These are phyloP conservation scores for Apostichopus leukothele DNA, from an alignment of 53 echinoderm and acorn worm species.

Conservation along the genomic window DNA sequence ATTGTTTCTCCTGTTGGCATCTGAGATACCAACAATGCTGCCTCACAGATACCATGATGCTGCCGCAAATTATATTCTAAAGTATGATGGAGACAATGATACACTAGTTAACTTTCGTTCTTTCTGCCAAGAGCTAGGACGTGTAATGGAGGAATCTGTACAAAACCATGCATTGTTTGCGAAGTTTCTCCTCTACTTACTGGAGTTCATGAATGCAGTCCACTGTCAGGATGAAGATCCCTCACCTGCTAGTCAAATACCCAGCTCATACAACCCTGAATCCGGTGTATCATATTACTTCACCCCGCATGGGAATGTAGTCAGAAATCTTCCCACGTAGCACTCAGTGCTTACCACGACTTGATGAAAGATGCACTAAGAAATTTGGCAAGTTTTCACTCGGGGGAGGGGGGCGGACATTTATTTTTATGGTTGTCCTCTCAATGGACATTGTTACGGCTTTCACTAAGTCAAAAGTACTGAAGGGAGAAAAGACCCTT, in stretches of 20 bases:
- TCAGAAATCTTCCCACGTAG: neutral
- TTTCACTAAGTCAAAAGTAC: neutral
- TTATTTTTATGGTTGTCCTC: slow-evolving; percentile 26
- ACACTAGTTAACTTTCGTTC: neutral
- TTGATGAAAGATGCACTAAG: slow-evolving; percentile 25
- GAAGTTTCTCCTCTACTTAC: slow-evolving; percentile 21
- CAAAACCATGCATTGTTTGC: slow-evolving; percentile 17
- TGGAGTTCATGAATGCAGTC: slow-evolving; percentile 3
- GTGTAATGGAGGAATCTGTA: neutral
- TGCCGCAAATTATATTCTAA: neutral
- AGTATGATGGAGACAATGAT: neutral
- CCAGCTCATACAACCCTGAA: slow-evolving; percentile 26
- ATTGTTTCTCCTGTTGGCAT: slow-evolving; percentile 22
- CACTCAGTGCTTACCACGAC: neutral
- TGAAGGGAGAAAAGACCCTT: no score
- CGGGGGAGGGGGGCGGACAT: slow-evolving; percentile 9
- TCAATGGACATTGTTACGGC: slow-evolving; percentile 29
- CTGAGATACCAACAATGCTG: slow-evolving; percentile 11
- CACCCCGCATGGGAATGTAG: slow-evolving; percentile 12
- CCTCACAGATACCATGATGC: slow-evolving; percentile 12
- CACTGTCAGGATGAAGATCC: slow-evolving; percentile 8
- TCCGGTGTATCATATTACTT: slow-evolving; percentile 32
- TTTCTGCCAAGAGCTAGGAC: slow-evolving; percentile 24
- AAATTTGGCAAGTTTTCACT: slow-evolving; percentile 13
- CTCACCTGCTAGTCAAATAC: slow-evolving; percentile 4